Percentiles rank a stretch among this genome's conserved stretches.
phyloP scores from a whole-genome alignment of 2,113 vertebrate genomes.

The Myanophis thanlyinensis region DNA sequence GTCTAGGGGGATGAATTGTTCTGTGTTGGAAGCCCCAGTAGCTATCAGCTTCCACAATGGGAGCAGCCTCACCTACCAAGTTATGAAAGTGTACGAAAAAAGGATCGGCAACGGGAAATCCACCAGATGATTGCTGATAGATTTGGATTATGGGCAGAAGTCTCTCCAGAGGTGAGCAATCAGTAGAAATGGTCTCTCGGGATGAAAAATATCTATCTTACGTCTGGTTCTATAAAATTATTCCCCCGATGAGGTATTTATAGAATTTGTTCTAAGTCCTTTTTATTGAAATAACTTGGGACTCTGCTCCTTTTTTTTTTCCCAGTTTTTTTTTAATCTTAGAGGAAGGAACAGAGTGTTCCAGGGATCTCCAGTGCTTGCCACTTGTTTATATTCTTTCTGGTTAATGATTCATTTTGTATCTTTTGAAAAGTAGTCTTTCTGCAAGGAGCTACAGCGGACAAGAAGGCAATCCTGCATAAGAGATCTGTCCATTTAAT shows the following conservation, averaged over 20 bases:
- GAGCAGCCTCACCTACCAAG: slow-evolving; percentile 74
- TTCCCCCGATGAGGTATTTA: fast-evolving
- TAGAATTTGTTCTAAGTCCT: background rate
- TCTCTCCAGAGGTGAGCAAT: slow-evolving; percentile 71
- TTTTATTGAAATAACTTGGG: background rate
- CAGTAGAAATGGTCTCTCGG: background rate
- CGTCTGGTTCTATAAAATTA: background rate
- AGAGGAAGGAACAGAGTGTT: slow-evolving; percentile 34
- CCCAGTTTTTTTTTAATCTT: slow-evolving; percentile 40
- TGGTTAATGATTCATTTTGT: slow-evolving; percentile 55
- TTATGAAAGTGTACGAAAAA: slow-evolving; percentile 79
- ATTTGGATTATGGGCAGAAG: slow-evolving; percentile 77
- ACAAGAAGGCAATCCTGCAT: background rate
- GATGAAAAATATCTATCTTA: background rate
- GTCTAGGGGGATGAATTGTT: slow-evolving; percentile 72
- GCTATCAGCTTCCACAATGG: slow-evolving; percentile 66
- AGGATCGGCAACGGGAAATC: slow-evolving; percentile 81
- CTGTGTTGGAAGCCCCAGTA: slow-evolving; percentile 72
- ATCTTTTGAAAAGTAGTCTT: background rate
- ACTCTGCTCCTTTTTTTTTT: slow-evolving; percentile 33
- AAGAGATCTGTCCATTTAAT: background rate
- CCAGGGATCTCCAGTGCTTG: slow-evolving; percentile 8
- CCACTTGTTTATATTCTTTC: slow-evolving; percentile 15
- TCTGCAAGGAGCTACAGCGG: background rate
- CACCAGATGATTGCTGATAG: slow-evolving; percentile 79